Conservation (phyloP, 2,888 invertebrate species). For the Galerucella calmariensis region DNA sequence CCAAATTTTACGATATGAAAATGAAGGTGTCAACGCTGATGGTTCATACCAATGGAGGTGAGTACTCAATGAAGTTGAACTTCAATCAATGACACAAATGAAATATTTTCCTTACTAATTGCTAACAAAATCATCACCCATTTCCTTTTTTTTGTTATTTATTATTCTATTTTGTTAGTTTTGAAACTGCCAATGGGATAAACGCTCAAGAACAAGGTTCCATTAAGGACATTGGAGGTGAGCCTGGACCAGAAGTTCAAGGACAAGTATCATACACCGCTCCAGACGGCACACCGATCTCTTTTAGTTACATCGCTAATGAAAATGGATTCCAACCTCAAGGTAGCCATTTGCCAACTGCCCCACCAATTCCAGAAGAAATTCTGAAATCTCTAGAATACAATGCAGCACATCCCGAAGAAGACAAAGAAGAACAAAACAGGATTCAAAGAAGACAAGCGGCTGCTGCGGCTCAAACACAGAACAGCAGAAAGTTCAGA, state of each 20-base stretch:
- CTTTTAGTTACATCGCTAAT: conserved; percentile 75
- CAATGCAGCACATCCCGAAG: conserved; percentile 67
- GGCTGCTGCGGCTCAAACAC: not conserved
- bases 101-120: too few species aligned
- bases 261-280: conserved; percentile 77
- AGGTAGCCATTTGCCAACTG: conserved; percentile 82
- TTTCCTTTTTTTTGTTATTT: too few species aligned
- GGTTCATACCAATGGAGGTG: conserved; percentile 72
- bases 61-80: conserved; percentile 10
- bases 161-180: conserved; percentile 58
- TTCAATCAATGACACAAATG: too few species aligned
- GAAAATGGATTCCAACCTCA: conserved; percentile 77
- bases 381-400: conserved; percentile 77
- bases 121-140: too few species aligned
- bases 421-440: conserved; percentile 52
- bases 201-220: conserved; percentile 72
- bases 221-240: conserved; percentile 60
- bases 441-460: conserved; percentile 27
- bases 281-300: conserved; percentile 74
- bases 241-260: conserved; percentile 66
- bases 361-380: conserved; percentile 81
- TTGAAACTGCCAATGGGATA: conserved; percentile 81
- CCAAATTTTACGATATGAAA: conserved; percentile 71
- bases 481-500: conserved; percentile 2
- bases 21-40: conserved; percentile 73